A percentile compares a stretch with the other conserved stretches of the same genome.
Conservation (phyloP, 2,888 invertebrate genomes). For the Ashinkailepas kermadecensis region DNA sequence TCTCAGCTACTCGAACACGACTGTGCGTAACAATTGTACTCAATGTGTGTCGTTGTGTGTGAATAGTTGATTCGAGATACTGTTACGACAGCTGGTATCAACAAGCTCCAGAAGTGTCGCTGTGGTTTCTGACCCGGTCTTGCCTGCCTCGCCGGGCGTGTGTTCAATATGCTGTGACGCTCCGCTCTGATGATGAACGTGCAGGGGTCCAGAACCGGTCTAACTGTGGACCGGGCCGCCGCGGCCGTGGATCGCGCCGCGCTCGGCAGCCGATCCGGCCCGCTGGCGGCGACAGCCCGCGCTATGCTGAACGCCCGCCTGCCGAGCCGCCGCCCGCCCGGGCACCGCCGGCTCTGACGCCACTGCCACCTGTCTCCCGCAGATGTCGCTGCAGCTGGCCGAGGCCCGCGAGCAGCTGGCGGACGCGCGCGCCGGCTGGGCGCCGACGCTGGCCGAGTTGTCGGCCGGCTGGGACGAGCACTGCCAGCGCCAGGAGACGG, state of each 20-base stretch:
- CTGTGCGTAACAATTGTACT: no score
- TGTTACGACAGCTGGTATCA: no score
- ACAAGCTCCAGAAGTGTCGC: no score
- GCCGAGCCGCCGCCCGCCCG: neutral
- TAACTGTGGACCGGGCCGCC: neutral
- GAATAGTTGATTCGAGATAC: no score
- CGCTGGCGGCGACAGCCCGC: constrained; percentile 4
- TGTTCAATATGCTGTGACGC: no score
- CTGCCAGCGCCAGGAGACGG: neutral
- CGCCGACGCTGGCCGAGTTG: neutral
- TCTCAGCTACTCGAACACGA: no score
- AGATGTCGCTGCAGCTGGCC: neutral
- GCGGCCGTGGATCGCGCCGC: neutral
- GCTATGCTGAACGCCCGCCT: neutral
- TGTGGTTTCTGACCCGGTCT: no score
- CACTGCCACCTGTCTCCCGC: neutral
- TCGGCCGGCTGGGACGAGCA: constrained; percentile 8
- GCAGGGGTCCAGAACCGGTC: constrained; percentile 17
- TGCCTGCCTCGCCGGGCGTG: no score
- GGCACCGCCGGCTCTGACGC: neutral
- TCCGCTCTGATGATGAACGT: neutral
- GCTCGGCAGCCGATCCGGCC: neutral
- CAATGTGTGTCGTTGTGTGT: no score
- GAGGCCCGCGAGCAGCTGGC: neutral
- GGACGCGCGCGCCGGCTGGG: neutral